Evolutionary conservation across 2,113 vertebrate genomes (phyloP).

Genomic region (Austrofundulus limnaeus): DNA sequence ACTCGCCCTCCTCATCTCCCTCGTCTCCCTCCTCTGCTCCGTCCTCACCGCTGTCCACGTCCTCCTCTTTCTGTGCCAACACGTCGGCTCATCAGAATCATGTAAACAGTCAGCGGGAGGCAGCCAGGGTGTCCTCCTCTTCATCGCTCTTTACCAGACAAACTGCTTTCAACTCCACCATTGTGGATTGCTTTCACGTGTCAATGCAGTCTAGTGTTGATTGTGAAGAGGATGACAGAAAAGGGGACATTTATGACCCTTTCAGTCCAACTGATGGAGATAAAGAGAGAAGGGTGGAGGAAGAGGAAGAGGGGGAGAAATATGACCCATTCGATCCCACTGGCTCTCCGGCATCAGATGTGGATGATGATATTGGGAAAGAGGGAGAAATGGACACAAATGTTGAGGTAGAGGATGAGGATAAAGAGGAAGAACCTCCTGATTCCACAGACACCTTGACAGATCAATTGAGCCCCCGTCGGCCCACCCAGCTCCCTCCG

Average conservation of each 20-base stretch:
- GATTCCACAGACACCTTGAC: conserved; percentile 59
- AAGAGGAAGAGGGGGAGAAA: conserved; percentile 83
- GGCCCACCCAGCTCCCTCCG: conserved; percentile 55
- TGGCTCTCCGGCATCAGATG: conserved; percentile 82
- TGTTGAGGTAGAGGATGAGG: conserved; percentile 30
- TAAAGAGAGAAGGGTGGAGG: conserved; percentile 47
- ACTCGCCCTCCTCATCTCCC: conserved; percentile 65
- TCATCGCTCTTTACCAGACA: conserved; percentile 55
- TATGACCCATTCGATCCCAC: conserved; percentile 95
- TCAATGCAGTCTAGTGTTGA: conserved; percentile 25
- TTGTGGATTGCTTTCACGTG: conserved; percentile 24
- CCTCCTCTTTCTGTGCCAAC: conserved; percentile 60
- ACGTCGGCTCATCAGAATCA: conserved; percentile 56
- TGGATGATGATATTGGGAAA: conserved; percentile 23
- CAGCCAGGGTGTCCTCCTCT: conserved; percentile 68
- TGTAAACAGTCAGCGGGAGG: conserved; percentile 42
- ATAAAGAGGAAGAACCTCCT: conserved; percentile 71
- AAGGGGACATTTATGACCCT: conserved; percentile 86
- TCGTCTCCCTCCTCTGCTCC: conserved; percentile 71
- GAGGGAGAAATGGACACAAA: conserved; percentile 5
- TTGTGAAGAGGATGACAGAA: conserved; percentile 39
- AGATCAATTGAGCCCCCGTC: conserved; percentile 51
- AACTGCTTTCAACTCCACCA: conserved; percentile 22
- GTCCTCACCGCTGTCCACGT: conserved; percentile 66
- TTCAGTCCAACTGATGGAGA: conserved; percentile 86